Conservation (phyloP, 2,888 invertebrate species). For the Eubasilissa splendida region DNA sequence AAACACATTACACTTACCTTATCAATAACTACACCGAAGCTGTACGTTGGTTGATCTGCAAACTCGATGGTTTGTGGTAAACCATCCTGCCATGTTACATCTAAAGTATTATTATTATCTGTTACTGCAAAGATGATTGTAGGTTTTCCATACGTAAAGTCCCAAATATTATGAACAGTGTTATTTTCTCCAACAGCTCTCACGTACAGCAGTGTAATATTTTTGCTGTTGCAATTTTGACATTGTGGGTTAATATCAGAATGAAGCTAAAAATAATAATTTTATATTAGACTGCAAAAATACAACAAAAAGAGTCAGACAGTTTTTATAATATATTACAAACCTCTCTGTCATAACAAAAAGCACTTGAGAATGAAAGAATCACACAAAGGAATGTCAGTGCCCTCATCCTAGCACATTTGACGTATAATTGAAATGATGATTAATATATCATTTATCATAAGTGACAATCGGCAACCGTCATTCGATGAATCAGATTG, state of each 20-base stretch:
- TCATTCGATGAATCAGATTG: slow-evolving; percentile 11
- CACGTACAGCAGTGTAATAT: slow-evolving; percentile 70
- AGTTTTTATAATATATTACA: slow-evolving; percentile 16
- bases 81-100: slow-evolving; percentile 70
- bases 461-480: neutral
- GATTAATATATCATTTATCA: neutral
- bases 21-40: slow-evolving; percentile 75
- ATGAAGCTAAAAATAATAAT: slow-evolving; percentile 61
- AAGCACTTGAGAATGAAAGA: slow-evolving; percentile 20
- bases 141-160: slow-evolving; percentile 74
- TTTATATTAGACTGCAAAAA: neutral
- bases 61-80: slow-evolving; percentile 65
- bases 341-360: slow-evolving; percentile 47
- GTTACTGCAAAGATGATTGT: slow-evolving; percentile 73
- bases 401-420: slow-evolving; percentile 23
- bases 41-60: slow-evolving; percentile 69
- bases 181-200: slow-evolving; percentile 73
- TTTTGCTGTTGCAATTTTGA: slow-evolving; percentile 61
- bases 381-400: slow-evolving; percentile 22
- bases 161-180: slow-evolving; percentile 79
- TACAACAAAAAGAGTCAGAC: neutral
- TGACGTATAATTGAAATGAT: neutral
- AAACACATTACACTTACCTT: slow-evolving; percentile 67
- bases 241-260: slow-evolving; percentile 67
- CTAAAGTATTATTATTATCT: slow-evolving; percentile 66